Percentiles rank a stretch among this genome's conserved stretches.
These are phyloP conservation scores for Panzeria rudis DNA, from an alignment of 2,888 invertebrate genomes.

Conservation along the genomic window DNA sequence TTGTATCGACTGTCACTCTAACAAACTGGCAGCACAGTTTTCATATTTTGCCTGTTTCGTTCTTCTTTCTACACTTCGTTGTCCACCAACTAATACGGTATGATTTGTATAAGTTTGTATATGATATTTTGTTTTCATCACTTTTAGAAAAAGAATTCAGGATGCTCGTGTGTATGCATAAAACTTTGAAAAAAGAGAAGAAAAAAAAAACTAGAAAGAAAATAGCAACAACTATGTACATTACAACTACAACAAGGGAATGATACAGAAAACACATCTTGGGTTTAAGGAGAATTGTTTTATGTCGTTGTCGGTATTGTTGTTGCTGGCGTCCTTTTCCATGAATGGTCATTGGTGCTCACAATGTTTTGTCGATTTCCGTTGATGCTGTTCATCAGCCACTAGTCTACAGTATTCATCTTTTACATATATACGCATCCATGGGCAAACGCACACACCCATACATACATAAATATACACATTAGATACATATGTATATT, in stretches of 20 bases:
- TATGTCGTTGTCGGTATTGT: not conserved
- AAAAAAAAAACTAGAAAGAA: constrained; percentile 36
- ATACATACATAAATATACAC: not conserved
- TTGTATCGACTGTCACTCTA: too few relatives aligned
- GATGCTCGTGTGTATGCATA: constrained; percentile 27
- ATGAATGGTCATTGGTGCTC: constrained; percentile 72
- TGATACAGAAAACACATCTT: constrained; percentile 60
- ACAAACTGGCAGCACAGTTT: constrained; percentile 22
- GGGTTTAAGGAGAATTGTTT: constrained; percentile 65
- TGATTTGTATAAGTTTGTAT: not conserved
- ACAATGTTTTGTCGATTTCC: constrained; percentile 71
- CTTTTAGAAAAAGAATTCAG: constrained; percentile 75
- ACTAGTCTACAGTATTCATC: constrained; percentile 55
- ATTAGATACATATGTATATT: constrained; percentile 15
- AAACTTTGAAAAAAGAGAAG: constrained; percentile 15
- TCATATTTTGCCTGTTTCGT: constrained; percentile 78
- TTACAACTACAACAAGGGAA: not conserved
- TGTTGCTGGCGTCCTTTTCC: constrained; percentile 52
- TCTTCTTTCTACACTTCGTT: constrained; percentile 81
- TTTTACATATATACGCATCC: constrained; percentile 31
- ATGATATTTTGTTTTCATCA: constrained; percentile 64
- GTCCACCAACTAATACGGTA: constrained; percentile 74
- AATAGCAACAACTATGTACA: constrained; percentile 33
- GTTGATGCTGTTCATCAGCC: constrained; percentile 68
- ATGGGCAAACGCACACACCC: constrained; percentile 10